phyloP scores from a whole-genome alignment of 2,888 invertebrate genomes.

The Nephrotoma appendiculata region DNA sequence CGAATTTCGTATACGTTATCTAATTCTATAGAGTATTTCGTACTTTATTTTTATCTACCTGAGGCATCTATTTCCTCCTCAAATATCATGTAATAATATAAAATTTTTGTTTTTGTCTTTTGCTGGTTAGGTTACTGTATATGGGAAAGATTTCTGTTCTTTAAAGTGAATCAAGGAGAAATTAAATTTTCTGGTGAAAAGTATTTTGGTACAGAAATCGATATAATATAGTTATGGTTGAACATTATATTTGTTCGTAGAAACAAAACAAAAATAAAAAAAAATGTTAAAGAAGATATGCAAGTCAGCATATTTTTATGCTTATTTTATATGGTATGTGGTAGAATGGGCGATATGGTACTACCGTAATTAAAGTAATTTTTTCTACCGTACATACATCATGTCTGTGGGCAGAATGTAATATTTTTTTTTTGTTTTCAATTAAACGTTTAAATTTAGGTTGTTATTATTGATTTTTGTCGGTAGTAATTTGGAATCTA shows the following conservation, averaged over 20 bases:
- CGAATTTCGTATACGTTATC: neutral
- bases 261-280: neutral
- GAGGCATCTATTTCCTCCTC: neutral
- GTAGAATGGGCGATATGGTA: neutral
- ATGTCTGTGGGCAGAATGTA: neutral
- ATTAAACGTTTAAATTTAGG: neutral
- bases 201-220: neutral
- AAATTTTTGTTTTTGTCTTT: neutral
- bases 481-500: neutral
- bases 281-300: neutral
- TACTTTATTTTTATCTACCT: neutral
- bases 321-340: neutral
- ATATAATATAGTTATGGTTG: neutral
- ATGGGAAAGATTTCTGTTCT: neutral
- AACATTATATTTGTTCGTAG: neutral
- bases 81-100: neutral
- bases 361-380: neutral
- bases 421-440: neutral
- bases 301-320: neutral
- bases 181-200: neutral
- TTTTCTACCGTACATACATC: neutral
- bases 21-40: neutral
- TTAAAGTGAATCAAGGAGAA: neutral
- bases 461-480: neutral
- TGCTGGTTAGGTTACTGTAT: neutral